Evolutionary conservation across 2,797 vertebrate genomes (phyloP).

Genomic region (Mormyrus proboscirostris): DNA sequence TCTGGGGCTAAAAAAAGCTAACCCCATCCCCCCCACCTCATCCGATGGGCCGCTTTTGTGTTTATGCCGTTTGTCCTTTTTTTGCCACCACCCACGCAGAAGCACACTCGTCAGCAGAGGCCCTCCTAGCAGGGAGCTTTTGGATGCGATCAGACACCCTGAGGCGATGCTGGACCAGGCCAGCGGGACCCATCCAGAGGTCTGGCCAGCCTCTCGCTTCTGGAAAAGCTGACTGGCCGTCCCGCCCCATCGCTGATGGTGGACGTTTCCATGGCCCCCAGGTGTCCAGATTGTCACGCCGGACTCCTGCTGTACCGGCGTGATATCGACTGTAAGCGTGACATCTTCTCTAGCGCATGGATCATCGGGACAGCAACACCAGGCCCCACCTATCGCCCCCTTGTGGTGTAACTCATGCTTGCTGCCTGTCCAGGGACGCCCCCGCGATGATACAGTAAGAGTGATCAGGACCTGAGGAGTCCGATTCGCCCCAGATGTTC

Average conservation of each 20-base stretch:
- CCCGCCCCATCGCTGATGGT: background rate
- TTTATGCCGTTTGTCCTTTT: background rate
- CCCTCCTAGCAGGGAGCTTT: constrained; percentile 34
- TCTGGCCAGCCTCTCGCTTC: background rate
- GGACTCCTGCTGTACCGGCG: background rate
- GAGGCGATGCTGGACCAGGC: background rate
- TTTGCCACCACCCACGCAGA: constrained; percentile 23
- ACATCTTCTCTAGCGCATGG: background rate
- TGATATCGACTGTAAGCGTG: background rate
- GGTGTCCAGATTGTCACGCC: background rate
- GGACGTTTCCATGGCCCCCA: background rate
- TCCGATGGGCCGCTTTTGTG: background rate
- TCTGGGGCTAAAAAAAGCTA: background rate
- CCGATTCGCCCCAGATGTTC: constrained; percentile 14
- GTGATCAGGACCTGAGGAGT: background rate
- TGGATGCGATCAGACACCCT: constrained; percentile 18
- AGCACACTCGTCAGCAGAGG: constrained; percentile 38
- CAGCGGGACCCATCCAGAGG: background rate
- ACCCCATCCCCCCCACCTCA: background rate
- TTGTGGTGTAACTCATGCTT: background rate
- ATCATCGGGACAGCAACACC: background rate
- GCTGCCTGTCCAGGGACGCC: background rate
- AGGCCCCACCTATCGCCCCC: background rate
- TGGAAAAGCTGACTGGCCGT: background rate
- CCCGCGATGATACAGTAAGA: background rate